These are phyloP conservation scores for Choloepus hoffmanni DNA, from an alignment of 2,113 vertebrate species.

Conservation along the genomic window DNA sequence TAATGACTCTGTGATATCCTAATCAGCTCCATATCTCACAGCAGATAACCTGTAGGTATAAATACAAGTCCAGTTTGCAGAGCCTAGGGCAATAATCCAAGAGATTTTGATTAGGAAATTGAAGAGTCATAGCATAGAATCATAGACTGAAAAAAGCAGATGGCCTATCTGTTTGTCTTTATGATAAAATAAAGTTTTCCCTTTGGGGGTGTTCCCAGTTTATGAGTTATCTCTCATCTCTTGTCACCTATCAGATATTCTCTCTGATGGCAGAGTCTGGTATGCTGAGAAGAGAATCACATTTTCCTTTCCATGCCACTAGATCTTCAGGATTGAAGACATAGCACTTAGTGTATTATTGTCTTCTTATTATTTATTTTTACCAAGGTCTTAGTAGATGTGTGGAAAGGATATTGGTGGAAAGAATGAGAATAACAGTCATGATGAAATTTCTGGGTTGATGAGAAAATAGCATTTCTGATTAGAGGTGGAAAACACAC, in stretches of 20 bases:
- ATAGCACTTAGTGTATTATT: background rate
- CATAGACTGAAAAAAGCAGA: background rate
- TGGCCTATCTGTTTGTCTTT: background rate
- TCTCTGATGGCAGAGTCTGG: slow-evolving; percentile 22
- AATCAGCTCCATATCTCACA: background rate
- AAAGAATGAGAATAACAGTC: background rate
- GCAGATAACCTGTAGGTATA: background rate
- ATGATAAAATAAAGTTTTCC: slow-evolving; percentile 37
- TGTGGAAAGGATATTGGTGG: background rate
- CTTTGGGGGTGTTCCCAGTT: background rate
- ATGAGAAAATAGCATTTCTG: background rate
- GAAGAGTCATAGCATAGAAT: background rate
- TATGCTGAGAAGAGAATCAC: slow-evolving; percentile 8
- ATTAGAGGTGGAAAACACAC: background rate
- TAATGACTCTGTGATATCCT: background rate
- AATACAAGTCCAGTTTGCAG: background rate
- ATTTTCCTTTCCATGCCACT: slow-evolving; percentile 2
- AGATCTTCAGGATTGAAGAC: background rate
- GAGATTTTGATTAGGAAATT: background rate
- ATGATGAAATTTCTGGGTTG: background rate
- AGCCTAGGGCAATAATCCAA: background rate
- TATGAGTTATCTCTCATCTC: slow-evolving; percentile 21
- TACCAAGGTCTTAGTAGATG: background rate
- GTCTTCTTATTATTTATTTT: background rate
- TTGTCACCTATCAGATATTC: background rate